Evolutionary conservation across 2,113 vertebrate genomes (phyloP), one percentile per base, ranked within the genome.

Genomic region (Coryphaenoides rupestris): DNA sequence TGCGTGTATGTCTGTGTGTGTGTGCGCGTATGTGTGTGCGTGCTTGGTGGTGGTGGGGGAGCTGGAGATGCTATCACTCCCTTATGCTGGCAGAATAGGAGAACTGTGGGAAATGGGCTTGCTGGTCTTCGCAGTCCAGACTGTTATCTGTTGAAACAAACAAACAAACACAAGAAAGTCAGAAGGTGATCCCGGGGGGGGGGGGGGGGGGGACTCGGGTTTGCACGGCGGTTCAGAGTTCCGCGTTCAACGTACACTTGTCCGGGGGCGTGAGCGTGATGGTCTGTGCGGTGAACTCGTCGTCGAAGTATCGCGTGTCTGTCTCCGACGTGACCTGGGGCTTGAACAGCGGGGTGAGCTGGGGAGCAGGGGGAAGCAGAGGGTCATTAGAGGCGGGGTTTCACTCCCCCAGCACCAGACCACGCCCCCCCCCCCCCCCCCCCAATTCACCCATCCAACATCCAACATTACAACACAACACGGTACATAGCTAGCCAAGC

Each of bases 251-350:
- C 93, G 92, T 73, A 95, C 94, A 93, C 75, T 90, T 92, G 77
- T 95, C 93, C 0, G 94, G 93, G 0, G 94, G 94, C 0, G 94
- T 95, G 64, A 95, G 86, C 15, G 93, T 95, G 80, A 95, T 95
- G 50, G 91, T 92, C 76, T 95, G 93, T 1, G 93, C 94, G 0
- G 93, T 95, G 90, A 95, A 95, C 75, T 95, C 93, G 0, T 94
- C 94, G 0, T 95, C 94, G 1, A 95, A 95, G 75, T 95, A 95
- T 61, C 94, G 87, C 0, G 94, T 95, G 84, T 95, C 94, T 0
- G 93, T 91, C 83, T 94, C 94, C 0, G 94, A 95, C 0, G 93
- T 93, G 63, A 95, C 93, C 66, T 95, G 94, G n/a, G 94, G 94
- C 77, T 91, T 93, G 82, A 95, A 95, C 1, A 92, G 92, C 0